A percentile compares a stretch with the other conserved stretches of the same genome.
phyloP scores from a whole-genome alignment of 2,888 invertebrate species.

The Lithodes maja region DNA sequence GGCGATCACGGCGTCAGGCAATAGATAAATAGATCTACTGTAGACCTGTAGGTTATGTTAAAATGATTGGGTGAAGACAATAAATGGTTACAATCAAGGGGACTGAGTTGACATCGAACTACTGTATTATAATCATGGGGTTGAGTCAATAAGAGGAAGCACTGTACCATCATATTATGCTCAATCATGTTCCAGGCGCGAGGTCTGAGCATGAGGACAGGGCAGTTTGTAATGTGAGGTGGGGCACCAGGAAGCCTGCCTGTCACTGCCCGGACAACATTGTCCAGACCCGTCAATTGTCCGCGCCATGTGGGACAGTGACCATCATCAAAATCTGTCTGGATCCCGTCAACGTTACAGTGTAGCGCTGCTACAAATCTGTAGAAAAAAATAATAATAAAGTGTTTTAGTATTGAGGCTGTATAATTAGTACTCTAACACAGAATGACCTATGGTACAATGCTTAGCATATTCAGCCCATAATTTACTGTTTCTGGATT shows the following conservation, averaged over 20 bases:
- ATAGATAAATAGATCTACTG: too few species aligned
- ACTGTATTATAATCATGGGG: too few species aligned
- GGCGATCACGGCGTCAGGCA: too few species aligned
- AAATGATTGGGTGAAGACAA: too few species aligned
- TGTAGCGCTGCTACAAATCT: slow-evolving; percentile 78
- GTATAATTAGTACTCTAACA: too few species aligned
- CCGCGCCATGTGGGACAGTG: slow-evolving; percentile 84
- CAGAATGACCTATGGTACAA: too few species aligned
- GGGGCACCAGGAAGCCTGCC: slow-evolving; percentile 78
- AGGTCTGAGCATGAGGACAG: slow-evolving; percentile 82
- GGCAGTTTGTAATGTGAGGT: slow-evolving; percentile 77
- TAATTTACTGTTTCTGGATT: too few species aligned
- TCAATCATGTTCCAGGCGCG: slow-evolving; percentile 86
- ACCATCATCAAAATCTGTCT: slow-evolving; percentile 82
- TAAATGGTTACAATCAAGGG: too few species aligned
- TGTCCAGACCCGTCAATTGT: slow-evolving; percentile 80
- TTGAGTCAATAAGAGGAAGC: too few species aligned
- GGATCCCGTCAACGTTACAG: slow-evolving; percentile 60
- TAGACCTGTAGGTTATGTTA: too few species aligned
- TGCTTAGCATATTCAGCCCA: too few species aligned
- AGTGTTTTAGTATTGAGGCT: background rate
- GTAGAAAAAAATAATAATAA: background rate
- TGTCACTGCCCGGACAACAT: slow-evolving; percentile 79
- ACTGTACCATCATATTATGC: slow-evolving; percentile 78
- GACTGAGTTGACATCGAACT: too few species aligned